These are phyloP conservation scores for Drosophila paranaensis DNA, from an alignment of 2,888 invertebrate species.

Conservation along the genomic window DNA sequence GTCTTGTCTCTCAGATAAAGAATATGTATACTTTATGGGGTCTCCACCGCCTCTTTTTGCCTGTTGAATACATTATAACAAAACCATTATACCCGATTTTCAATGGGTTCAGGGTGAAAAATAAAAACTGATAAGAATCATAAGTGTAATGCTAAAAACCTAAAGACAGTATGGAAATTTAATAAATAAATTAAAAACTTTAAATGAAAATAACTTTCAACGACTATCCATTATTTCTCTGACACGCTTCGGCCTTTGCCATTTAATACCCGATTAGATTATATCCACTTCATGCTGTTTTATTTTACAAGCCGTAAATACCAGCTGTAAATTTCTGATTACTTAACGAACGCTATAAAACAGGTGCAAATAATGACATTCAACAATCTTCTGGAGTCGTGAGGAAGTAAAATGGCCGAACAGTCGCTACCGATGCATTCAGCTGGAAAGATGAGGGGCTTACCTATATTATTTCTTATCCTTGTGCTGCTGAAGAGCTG, in stretches of 20 bases:
- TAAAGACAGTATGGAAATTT: background rate
- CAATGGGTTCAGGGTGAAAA: no score
- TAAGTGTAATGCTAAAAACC: background rate
- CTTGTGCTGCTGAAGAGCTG: conserved; percentile 6
- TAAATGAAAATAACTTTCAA: no score
- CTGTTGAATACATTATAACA: no score
- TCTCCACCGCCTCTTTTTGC: no score
- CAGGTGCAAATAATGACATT: conserved; percentile 1
- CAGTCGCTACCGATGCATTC: conserved; percentile 23
- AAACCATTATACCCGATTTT: no score
- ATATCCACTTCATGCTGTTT: background rate
- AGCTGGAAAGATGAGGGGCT: conserved; percentile 40
- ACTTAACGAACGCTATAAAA: conserved; percentile 23
- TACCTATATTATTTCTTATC: conserved; percentile 7
- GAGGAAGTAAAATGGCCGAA: background rate
- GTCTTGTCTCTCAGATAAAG: no score
- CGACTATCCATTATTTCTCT: background rate
- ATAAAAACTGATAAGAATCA: background rate
- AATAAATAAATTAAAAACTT: background rate
- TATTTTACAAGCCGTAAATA: conserved; percentile 19
- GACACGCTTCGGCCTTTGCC: background rate
- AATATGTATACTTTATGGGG: no score
- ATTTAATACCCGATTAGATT: conserved; percentile 43
- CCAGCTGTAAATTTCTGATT: conserved; percentile 19
- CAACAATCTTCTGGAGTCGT: background rate